Conservation (phyloP, 2,113 vertebrate genomes). For the Callithrix jacchus region DNA sequence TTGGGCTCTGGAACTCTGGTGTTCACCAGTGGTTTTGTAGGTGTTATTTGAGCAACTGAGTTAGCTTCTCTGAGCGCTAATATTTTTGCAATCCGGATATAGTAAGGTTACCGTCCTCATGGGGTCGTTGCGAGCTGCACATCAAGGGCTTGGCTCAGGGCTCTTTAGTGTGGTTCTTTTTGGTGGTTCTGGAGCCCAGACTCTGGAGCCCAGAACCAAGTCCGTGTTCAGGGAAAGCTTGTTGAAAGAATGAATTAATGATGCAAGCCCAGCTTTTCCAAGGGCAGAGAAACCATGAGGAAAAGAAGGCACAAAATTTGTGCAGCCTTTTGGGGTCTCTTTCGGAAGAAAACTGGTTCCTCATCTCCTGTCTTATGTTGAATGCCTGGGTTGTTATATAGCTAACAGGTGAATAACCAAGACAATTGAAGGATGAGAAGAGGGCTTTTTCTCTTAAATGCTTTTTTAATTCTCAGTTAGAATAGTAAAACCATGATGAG, state of each 20-base stretch:
- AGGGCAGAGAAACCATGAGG: neutral
- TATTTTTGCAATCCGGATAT: neutral
- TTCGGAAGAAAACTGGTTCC: neutral
- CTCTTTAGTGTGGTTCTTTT: too few species aligned
- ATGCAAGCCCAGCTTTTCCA: neutral
- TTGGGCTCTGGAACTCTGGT: neutral
- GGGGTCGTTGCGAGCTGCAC: accelerated
- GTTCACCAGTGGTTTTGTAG: neutral
- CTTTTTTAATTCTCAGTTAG: neutral
- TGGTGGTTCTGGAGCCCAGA: neutral
- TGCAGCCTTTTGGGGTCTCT: neutral
- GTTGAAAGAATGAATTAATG: neutral
- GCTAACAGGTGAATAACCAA: neutral
- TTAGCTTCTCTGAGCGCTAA: accelerated
- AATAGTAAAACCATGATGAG: neutral
- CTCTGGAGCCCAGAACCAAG: neutral
- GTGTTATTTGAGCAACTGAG: too few species aligned
- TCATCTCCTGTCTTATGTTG: neutral
- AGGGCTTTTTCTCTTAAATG: neutral
- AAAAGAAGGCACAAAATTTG: neutral
- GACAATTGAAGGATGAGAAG: accelerated
- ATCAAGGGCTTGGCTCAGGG: accelerated
- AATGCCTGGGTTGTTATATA: neutral
- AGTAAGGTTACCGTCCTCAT: accelerated
- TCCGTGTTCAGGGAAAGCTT: neutral